phyloP scores from a whole-genome alignment of 2,113 vertebrate genomes.

The Anarrhichthys ocellatus region DNA sequence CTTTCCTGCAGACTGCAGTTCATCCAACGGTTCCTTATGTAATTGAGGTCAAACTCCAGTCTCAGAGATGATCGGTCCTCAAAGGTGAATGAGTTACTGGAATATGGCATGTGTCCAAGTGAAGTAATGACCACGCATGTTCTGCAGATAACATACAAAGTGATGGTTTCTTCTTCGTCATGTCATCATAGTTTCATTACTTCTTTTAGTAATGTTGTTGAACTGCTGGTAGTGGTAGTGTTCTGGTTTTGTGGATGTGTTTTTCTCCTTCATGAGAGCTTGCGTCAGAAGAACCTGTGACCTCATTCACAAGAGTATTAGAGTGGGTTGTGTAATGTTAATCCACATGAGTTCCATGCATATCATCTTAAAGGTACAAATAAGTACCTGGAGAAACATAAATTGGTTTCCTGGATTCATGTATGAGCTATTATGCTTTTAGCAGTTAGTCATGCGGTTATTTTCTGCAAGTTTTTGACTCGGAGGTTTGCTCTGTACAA shows the following conservation, averaged over 20 bases:
- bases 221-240: background rate
- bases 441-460: background rate
- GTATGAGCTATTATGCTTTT: background rate
- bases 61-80: background rate
- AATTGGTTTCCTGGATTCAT: background rate
- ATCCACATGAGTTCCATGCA: background rate
- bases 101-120: background rate
- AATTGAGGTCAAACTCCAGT: constrained; percentile 60
- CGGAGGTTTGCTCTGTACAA: background rate
- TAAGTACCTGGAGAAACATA: background rate
- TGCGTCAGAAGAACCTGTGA: constrained; percentile 21
- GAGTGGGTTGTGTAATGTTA: background rate
- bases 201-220: background rate
- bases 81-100: constrained; percentile 51
- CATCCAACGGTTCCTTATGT: background rate
- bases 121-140: no score
- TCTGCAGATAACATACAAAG: background rate
- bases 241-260: background rate
- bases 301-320: constrained; percentile 20
- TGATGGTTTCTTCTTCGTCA: background rate
- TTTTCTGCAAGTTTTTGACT: background rate
- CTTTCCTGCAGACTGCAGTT: background rate
- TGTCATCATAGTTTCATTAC: background rate
- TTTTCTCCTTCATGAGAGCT: background rate
- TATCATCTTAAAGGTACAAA: background rate